Percentiles rank a stretch among this genome's conserved stretches.
These are phyloP conservation scores for Caiman crocodilus DNA, from an alignment of 2,797 vertebrate genomes.

Conservation along the genomic window DNA sequence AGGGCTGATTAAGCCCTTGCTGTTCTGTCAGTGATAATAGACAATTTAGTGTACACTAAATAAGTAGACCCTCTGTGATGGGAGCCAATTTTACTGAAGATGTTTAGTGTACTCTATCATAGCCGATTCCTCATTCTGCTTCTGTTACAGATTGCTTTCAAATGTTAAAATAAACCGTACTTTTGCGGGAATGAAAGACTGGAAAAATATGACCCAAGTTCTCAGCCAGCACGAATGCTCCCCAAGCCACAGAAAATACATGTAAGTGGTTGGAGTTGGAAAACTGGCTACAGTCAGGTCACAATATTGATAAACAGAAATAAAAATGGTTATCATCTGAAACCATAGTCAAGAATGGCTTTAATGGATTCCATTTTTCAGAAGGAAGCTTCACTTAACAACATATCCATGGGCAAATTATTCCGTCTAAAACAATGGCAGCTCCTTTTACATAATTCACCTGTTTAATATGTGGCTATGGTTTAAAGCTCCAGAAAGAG, in stretches of 20 bases:
- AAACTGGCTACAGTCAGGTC: neutral
- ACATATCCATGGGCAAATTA: neutral
- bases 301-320: neutral
- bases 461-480: neutral
- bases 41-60: neutral
- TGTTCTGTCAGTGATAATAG: neutral
- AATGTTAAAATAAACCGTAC: constrained; percentile 26
- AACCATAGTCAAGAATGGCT: neutral
- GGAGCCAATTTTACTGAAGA: constrained; percentile 4
- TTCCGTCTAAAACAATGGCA: neutral
- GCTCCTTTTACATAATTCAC: neutral
- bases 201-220: constrained; percentile 1
- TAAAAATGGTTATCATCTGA: neutral
- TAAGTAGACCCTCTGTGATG: neutral
- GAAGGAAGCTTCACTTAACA: neutral
- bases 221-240: neutral
- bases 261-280: constrained; percentile 14
- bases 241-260: constrained; percentile 8
- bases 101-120: neutral
- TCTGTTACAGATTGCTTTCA: constrained; percentile 31
- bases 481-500: neutral
- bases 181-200: constrained; percentile 15
- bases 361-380: neutral
- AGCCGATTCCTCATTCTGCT: neutral
- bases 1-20: neutral